Percentiles rank a stretch among this genome's conserved stretches.
Conservation (phyloP, 2,888 invertebrate species). For the Troilus luridus region DNA sequence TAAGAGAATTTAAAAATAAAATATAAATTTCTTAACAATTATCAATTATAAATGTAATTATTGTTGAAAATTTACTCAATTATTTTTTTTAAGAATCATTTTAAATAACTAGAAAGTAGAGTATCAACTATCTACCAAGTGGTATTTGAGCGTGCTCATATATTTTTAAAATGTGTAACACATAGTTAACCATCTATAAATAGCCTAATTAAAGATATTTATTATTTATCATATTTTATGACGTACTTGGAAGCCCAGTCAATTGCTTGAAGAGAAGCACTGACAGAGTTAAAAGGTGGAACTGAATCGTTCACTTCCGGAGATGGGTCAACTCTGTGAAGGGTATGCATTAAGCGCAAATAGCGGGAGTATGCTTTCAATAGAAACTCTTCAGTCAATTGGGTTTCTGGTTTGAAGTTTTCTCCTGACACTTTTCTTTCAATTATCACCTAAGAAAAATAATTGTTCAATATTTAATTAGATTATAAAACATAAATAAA, state of each 20-base stretch:
- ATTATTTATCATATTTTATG: too few species aligned
- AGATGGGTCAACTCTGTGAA: constrained; percentile 62
- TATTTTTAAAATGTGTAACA: too few species aligned
- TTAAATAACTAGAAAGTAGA: too few species aligned
- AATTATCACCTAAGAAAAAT: constrained; percentile 61
- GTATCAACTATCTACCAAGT: too few species aligned
- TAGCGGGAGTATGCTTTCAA: constrained; percentile 61
- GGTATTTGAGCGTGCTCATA: too few species aligned
- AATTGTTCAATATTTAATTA: background rate
- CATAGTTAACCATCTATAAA: too few species aligned
- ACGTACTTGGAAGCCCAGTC: constrained; percentile 62
- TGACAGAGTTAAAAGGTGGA: constrained; percentile 57
- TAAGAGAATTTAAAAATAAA: too few species aligned
- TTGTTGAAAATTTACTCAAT: too few species aligned
- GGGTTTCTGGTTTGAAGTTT: constrained; percentile 58
- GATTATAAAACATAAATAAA: background rate
- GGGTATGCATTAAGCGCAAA: constrained; percentile 61
- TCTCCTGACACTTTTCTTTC: constrained; percentile 62
- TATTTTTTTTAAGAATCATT: too few species aligned
- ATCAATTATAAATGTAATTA: too few species aligned
- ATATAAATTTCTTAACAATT: too few species aligned
- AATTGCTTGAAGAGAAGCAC: constrained; percentile 58
- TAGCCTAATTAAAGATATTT: too few species aligned
- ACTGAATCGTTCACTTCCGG: constrained; percentile 67
- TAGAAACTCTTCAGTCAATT: constrained; percentile 64